Percentiles rank a stretch among this genome's conserved stretches.
Conservation (phyloP, 1,140 invertebrate species). For the Lepeophtheirus salmonis region DNA sequence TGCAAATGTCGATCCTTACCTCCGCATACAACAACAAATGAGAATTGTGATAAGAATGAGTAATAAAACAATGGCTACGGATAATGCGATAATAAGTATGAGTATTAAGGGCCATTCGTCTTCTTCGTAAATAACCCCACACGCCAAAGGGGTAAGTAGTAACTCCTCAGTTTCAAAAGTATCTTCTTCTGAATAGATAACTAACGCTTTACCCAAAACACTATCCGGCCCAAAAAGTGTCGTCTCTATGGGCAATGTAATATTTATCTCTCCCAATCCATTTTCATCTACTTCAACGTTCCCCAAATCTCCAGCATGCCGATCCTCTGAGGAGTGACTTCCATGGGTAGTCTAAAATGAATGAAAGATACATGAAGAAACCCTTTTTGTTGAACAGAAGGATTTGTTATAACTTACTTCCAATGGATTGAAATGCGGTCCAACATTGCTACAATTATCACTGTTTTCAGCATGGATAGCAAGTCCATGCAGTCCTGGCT, state of each 20-base stretch:
- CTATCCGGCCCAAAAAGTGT: neutral
- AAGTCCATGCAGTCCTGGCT: neutral
- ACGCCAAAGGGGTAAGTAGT: neutral
- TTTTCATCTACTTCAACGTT: conserved; percentile 31
- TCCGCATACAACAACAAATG: conserved; percentile 5
- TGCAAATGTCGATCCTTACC: neutral
- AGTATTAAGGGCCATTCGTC: conserved; percentile 4
- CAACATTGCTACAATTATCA: neutral
- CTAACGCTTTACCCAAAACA: neutral
- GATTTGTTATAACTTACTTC: no score
- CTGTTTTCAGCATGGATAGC: neutral
- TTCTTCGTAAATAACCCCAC: neutral
- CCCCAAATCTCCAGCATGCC: conserved; percentile 38
- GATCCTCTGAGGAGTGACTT: conserved; percentile 29
- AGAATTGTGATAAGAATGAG: conserved; percentile 4
- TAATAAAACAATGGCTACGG: conserved; percentile 6
- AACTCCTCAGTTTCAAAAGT: neutral
- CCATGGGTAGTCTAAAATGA: conserved; percentile 28
- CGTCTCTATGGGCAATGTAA: neutral
- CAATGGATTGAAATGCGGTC: neutral
- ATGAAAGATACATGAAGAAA: no score
- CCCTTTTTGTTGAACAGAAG: no score
- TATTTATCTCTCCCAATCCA: conserved; percentile 24
- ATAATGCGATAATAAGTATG: conserved; percentile 9
- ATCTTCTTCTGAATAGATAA: neutral